Evolutionary conservation across 1,140 invertebrate genomes (phyloP).

Genomic region (Calephelis virginiensis): DNA sequence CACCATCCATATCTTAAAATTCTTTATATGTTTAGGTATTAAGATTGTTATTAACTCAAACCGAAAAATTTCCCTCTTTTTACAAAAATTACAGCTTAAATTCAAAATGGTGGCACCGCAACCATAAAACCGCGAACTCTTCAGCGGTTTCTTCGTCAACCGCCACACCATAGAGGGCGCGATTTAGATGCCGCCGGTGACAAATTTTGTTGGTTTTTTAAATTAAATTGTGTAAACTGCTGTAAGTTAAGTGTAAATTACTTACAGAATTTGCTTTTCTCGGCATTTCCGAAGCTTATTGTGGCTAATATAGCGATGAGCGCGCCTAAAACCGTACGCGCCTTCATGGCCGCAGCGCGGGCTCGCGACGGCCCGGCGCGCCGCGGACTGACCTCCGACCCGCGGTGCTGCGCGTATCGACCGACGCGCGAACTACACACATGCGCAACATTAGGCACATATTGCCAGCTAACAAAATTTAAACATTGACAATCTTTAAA

Average conservation of each 20-base stretch:
- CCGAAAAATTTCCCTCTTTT: no score
- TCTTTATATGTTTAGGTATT: no score
- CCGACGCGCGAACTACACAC: constrained; percentile 36
- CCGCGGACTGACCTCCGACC: constrained; percentile 49
- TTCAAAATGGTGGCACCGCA: constrained; percentile 47
- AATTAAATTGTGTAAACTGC: not conserved
- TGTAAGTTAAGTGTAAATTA: constrained; percentile 27
- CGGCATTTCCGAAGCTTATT: constrained; percentile 49
- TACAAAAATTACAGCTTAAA: constrained; percentile 23
- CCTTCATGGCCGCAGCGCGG: constrained; percentile 64
- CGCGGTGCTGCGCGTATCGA: constrained; percentile 37
- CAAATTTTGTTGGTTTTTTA: constrained; percentile 4
- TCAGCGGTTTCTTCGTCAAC: constrained; percentile 28
- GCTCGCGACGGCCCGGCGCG: constrained; percentile 59
- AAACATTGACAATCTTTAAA: constrained; percentile 10
- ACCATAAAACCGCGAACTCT: constrained; percentile 43
- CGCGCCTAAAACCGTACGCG: constrained; percentile 50
- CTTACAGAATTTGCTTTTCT: constrained; percentile 76
- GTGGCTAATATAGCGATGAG: constrained; percentile 43
- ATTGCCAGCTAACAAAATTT: constrained; percentile 31
- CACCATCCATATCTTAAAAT: no score
- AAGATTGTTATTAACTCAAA: no score
- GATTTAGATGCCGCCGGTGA: constrained; percentile 33
- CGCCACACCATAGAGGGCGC: constrained; percentile 39
- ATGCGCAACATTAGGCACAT: constrained; percentile 29